These are phyloP conservation scores for Nysson spinosus DNA, from an alignment of 2,888 invertebrate genomes.

Conservation along the genomic window DNA sequence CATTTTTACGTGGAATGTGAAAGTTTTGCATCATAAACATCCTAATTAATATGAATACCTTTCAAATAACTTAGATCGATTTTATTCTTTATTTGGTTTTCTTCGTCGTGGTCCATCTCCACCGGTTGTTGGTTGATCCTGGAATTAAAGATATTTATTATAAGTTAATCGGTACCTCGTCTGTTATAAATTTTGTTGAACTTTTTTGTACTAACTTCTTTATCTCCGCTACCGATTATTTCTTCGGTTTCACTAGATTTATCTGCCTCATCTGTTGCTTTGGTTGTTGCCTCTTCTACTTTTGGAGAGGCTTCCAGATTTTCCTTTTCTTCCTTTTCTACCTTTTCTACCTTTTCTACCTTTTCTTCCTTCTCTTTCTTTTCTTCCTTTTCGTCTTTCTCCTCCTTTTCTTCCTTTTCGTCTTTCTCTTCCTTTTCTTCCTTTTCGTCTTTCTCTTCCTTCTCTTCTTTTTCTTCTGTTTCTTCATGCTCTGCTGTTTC, in stretches of 20 bases:
- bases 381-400: conserved; percentile 67
- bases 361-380: conserved; percentile 58
- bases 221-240: conserved; percentile 61
- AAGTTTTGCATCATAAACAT: conserved; percentile 65
- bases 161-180: too few relatives aligned
- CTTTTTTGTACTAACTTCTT: too few relatives aligned
- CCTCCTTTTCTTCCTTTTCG: conserved; percentile 64
- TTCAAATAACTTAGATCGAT: conserved; percentile 41
- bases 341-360: conserved; percentile 62
- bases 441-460: conserved; percentile 81
- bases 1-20: conserved; percentile 70
- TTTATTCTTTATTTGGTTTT: conserved; percentile 74
- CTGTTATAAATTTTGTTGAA: too few relatives aligned
- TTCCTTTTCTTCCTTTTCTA: conserved; percentile 61
- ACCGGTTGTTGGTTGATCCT: conserved; percentile 62
- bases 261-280: conserved; percentile 53
- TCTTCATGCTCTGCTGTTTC: conserved; percentile 80
- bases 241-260: conserved; percentile 64
- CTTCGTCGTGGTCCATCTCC: conserved; percentile 74
- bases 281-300: conserved; percentile 62
- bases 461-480: conserved; percentile 60
- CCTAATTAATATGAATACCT: conserved; percentile 35
- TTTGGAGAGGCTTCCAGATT: conserved; percentile 52
- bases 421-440: conserved; percentile 62
- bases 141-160: conserved; percentile 17